These are phyloP conservation scores for Orientallactaga sibirica DNA, from an alignment of 2,797 vertebrate species.

Conservation along the genomic window DNA sequence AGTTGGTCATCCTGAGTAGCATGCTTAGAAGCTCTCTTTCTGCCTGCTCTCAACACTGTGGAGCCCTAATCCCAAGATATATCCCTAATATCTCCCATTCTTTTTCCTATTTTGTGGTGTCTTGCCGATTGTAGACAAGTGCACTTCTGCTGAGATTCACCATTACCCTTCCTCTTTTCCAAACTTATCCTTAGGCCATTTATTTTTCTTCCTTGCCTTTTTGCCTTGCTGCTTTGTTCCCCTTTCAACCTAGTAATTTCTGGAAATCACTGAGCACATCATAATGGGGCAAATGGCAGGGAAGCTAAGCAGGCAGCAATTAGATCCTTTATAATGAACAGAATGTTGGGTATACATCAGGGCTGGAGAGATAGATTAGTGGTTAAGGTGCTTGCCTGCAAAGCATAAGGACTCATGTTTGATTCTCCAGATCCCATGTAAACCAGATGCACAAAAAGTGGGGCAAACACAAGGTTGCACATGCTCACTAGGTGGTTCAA, in stretches of 20 bases:
- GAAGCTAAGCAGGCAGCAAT: not conserved
- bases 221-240: not conserved
- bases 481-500: no score
- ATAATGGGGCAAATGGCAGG: not conserved
- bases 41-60: not conserved
- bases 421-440: no score
- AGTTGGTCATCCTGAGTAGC: not conserved
- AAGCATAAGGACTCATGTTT: no score
- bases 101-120: not conserved
- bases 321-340: not conserved
- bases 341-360: not conserved
- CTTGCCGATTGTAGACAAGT: not conserved
- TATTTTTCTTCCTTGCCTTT: not conserved
- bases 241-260: slow-evolving; percentile 29
- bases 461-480: no score
- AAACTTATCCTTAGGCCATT: not conserved
- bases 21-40: not conserved
- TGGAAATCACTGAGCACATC: slow-evolving; percentile 1
- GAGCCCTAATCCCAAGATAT: not conserved
- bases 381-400: no score
- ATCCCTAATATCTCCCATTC: not conserved
- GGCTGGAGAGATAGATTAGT: no score
- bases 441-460: no score
- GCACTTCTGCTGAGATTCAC: not conserved
- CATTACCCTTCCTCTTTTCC: not conserved